Evolutionary conservation across 2,888 invertebrate genomes (phyloP).

Genomic region (Pandemis corylana): DNA sequence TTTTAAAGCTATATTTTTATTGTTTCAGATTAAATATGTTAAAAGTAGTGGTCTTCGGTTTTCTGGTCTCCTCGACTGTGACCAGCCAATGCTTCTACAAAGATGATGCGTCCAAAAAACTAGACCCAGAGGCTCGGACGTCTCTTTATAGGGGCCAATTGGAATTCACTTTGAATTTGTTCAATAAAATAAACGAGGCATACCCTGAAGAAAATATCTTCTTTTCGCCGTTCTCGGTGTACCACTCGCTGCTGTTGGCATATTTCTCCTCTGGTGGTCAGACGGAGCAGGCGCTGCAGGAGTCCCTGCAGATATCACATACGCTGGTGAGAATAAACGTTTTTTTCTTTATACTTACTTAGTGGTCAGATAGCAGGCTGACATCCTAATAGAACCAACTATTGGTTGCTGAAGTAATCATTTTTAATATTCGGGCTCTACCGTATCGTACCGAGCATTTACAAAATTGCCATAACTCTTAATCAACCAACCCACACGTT

Average conservation of each 20-base stretch:
- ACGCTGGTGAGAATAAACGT: constrained; percentile 71
- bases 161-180: constrained; percentile 88
- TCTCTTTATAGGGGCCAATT: constrained; percentile 80
- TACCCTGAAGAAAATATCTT: constrained; percentile 91
- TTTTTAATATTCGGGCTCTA: too few relatives aligned
- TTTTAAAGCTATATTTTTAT: background rate
- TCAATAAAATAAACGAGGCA: constrained; percentile 87
- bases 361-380: background rate
- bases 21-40: constrained; percentile 67
- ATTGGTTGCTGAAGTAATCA: too few relatives aligned
- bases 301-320: constrained; percentile 86
- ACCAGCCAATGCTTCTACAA: constrained; percentile 77
- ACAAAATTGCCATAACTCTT: too few relatives aligned
- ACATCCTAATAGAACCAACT: background rate
- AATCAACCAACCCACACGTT: too few relatives aligned
- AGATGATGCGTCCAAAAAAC: constrained; percentile 75
- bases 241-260: constrained; percentile 91
- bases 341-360: background rate
- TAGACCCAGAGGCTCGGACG: constrained; percentile 68
- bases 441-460: too few relatives aligned
- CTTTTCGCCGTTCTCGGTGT: constrained; percentile 95
- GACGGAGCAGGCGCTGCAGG: constrained; percentile 88
- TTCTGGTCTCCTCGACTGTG: constrained; percentile 61
- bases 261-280: constrained; percentile 90
- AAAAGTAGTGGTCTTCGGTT: constrained; percentile 56